Base-by-base conservation (phyloP, 2,888 invertebrate species). In the Xylocampa areola region DNA sequence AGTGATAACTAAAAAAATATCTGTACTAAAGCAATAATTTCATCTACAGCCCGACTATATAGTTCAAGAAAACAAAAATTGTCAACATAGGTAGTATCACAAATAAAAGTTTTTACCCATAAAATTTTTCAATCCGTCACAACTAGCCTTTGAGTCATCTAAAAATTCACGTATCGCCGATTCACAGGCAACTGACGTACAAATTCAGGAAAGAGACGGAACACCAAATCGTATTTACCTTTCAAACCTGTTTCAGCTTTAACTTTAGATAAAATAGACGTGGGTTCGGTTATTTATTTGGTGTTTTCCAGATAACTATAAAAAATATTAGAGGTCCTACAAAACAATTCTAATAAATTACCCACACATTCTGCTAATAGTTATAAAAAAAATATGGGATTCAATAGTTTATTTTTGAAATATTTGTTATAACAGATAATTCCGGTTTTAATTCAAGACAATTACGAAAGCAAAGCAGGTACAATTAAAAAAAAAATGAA, bases 131-230 rank as follows among this genome's bases (percentile, higher is more conserved):
- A 58, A 54, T 54, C 37, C 8, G 37, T 47, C 17, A 32, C 37
- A 17, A 14, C 21, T 14, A 27, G 29, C 25, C 32, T 57, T 65
- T 59, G 50, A 57, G 37, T 29, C 36, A 30, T 63, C 68, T 41
- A 63, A 67, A 73, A 74, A 73, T 68, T 65, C 62, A 65, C 65
- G 62, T 57, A 62, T 69, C 64, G 40, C 25, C 64, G 62, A 66
- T 71, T 67, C 66, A 58, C 54, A 65, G 47, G 57, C 47, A 44
- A 69, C 59, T 65, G 67, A 67, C 59, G 65, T 33, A 58, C 60
- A 68, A 68, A 74, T 72, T 73, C 50, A 51, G 60, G 68, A 64
- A 74, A 77, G 64, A 71, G 63, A 80, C 59, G 60, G 68, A 50
- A 52, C 36, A 45, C 36, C 25, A 43, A 68, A 73, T 68, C 61